Base-by-base conservation (phyloP, 1,140 invertebrate species). In the Reticulitermes speratus region DNA sequence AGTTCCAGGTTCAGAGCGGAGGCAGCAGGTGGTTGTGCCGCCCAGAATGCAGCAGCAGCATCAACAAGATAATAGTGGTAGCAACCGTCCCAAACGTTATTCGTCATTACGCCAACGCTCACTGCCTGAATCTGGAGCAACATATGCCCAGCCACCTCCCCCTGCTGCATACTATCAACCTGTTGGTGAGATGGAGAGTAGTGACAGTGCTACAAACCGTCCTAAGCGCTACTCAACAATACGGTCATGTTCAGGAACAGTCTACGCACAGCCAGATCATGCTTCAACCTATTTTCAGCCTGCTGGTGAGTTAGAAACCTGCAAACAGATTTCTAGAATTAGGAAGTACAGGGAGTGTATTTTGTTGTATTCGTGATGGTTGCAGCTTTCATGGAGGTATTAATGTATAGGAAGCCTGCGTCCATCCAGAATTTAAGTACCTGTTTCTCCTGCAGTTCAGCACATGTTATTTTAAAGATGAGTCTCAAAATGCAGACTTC, bases 91-190 rank as follows among this genome's bases (percentile, higher is more conserved):
- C n/a, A 96, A 96, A 89, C 92, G 95, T 14, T 96, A 96, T 89
- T 96, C 95, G 3, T 95, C 95, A 85, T 92, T 96, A 88, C 91
- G 95, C 87, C 95, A 96, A 89, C 92, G 95, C 52, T 93, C 93
- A 52, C 82, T 92, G 91, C 86, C 92, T 91, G 90, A 91, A 90
- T 88, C 93, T 91, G 88, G 90, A 90, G 85, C 90, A 87, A 87
- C 90, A 89, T 84, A 89, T 90, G 85, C 88, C 88, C 88, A 88
- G 88, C 82, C 82, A 87, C 84, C 90, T 19, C 90, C 90, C 87
- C 86, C 90, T 8, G 90, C 92, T 75, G 90, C 89, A 87, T 86
- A 84, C 69, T n/a, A 44, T 21, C 87, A 87, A 38, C 82, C 87
- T 38, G 45, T n/a, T 83, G n/a, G 45, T 75, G 65, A 75, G 65